phyloP scores from a whole-genome alignment of 2,113 vertebrate genomes.

The Saccopteryx leptura region DNA sequence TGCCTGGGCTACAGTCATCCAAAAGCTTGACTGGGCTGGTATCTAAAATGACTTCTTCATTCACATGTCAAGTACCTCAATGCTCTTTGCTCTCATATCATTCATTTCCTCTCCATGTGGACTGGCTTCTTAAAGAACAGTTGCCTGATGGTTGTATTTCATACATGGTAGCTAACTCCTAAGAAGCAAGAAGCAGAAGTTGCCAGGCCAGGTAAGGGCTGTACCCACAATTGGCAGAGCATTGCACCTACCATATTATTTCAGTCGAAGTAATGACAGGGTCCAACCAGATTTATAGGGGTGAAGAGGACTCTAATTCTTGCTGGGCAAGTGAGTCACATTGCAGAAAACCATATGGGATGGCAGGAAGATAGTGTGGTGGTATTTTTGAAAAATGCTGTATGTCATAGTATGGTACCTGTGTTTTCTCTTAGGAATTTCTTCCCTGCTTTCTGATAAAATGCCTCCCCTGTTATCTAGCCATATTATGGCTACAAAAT shows the following conservation, averaged over 20 bases:
- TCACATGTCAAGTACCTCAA: not conserved
- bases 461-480: not conserved
- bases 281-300: not conserved
- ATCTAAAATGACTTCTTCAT: not conserved
- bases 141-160: not conserved
- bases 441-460: not conserved
- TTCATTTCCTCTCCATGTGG: not conserved
- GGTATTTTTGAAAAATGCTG: not conserved
- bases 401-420: not conserved
- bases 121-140: not conserved
- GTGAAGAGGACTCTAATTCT: not conserved
- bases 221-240: accelerated
- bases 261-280: not conserved
- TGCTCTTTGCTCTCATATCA: not conserved
- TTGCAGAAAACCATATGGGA: not conserved
- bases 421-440: not conserved
- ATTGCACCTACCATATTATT: not conserved
- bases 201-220: not conserved
- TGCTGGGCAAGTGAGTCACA: not conserved
- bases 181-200: not conserved
- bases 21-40: not conserved
- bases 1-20: not conserved
- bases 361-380: not conserved
- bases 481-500: not conserved
- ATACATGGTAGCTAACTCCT: not conserved